These are phyloP conservation scores for Cryptocephalus moraei DNA, from an alignment of 2,888 invertebrate genomes.

Conservation along the genomic window DNA sequence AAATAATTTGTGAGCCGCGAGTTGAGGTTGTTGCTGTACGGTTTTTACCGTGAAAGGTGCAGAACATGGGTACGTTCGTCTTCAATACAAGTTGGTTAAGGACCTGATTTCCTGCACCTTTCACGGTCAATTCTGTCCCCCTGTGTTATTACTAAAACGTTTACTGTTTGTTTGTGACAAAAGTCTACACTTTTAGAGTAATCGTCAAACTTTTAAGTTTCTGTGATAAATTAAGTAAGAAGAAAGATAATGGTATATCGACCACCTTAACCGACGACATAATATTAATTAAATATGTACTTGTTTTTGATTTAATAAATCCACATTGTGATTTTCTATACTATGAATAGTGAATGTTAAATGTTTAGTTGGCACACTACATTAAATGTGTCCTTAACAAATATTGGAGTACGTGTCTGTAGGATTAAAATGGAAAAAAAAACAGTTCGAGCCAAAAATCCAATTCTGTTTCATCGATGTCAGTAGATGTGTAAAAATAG, in stretches of 20 bases:
- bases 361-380: slow-evolving; percentile 7
- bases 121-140: too few species aligned
- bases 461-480: slow-evolving; percentile 19
- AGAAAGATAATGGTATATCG: neutral
- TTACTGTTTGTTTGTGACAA: too few species aligned
- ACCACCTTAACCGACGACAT: too few species aligned
- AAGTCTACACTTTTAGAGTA: too few species aligned
- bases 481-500: slow-evolving; percentile 24
- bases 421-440: slow-evolving; percentile 6
- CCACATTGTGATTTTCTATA: neutral
- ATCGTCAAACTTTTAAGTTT: neutral
- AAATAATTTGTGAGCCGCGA: too few species aligned
- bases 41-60: too few species aligned
- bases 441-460: slow-evolving; percentile 3
- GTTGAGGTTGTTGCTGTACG: too few species aligned
- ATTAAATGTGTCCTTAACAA: slow-evolving; percentile 1
- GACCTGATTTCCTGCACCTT: too few species aligned
- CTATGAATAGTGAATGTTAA: slow-evolving; percentile 7
- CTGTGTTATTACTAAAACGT: too few species aligned
- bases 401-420: slow-evolving; percentile 11
- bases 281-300: neutral
- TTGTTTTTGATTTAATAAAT: neutral
- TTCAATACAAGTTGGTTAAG: too few species aligned
- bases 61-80: too few species aligned
- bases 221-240: neutral